Percentiles rank a stretch among this genome's conserved stretches.
Conservation (phyloP, 2,113 vertebrate genomes). For the Ardeotis arabs region DNA sequence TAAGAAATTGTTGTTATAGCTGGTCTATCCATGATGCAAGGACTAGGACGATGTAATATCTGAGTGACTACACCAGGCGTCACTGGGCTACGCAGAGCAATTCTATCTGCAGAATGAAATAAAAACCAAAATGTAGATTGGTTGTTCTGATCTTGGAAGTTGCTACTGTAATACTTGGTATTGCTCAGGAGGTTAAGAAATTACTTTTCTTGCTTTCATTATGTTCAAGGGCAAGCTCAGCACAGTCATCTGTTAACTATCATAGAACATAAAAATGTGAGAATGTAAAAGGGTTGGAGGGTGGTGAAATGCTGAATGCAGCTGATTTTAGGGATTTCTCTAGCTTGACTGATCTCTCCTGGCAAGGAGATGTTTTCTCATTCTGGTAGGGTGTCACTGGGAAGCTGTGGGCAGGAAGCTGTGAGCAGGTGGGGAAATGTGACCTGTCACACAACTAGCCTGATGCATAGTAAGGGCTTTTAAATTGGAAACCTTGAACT, state of each 20-base stretch:
- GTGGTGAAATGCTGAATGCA: not conserved
- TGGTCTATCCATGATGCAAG: not conserved
- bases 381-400: not conserved
- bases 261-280: not conserved
- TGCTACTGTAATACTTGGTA: fast-evolving
- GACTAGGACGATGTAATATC: not conserved
- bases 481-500: not conserved
- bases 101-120: not conserved
- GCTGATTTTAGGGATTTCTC: not conserved
- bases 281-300: not conserved
- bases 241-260: fast-evolving
- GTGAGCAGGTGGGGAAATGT: not conserved
- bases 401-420: not conserved
- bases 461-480: not conserved
- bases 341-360: not conserved
- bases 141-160: not conserved
- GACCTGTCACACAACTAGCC: not conserved
- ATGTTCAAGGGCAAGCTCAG: not conserved
- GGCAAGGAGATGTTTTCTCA: not conserved
- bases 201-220: not conserved
- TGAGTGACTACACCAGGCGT: fast-evolving
- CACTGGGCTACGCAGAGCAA: not conserved
- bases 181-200: not conserved
- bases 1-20: not conserved
- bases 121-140: not conserved